Evolutionary conservation across 2,797 vertebrate species (phyloP).

Genomic region (Hylomyscus alleni): DNA sequence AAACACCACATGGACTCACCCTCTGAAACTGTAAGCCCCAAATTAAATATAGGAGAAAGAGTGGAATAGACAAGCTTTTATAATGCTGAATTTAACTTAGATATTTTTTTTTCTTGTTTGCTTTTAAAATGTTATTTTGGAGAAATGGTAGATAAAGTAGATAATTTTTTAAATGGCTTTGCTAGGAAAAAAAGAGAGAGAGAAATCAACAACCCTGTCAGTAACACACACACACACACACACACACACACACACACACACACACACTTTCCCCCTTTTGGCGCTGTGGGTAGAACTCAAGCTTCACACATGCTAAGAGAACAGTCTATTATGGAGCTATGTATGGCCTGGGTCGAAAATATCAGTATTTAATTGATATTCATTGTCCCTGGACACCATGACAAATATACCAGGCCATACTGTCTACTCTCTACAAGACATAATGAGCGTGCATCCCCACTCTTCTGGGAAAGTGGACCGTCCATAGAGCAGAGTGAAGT

Average conservation of each 20-base stretch:
- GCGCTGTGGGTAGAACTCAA: neutral
- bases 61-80: neutral
- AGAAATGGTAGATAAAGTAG: neutral
- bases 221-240: neutral
- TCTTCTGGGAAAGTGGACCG: neutral
- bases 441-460: neutral
- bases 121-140: slow-evolving; percentile 48
- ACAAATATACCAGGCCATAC: neutral
- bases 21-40: neutral
- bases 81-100: neutral
- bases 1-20: neutral
- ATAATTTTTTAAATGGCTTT: neutral
- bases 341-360: neutral
- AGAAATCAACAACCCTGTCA: neutral
- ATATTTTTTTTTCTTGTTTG: slow-evolving; percentile 11
- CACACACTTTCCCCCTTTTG: neutral
- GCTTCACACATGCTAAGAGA: neutral
- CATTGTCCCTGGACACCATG: neutral
- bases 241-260: neutral
- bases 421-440: neutral
- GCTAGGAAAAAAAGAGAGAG: slow-evolving; percentile 19
- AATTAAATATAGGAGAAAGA: neutral
- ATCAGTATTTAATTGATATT: neutral
- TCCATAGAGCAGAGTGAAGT: neutral
- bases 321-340: neutral